Evolutionary conservation across 2,797 vertebrate species (phyloP).

Genomic region (Enteromius viviparus): DNA sequence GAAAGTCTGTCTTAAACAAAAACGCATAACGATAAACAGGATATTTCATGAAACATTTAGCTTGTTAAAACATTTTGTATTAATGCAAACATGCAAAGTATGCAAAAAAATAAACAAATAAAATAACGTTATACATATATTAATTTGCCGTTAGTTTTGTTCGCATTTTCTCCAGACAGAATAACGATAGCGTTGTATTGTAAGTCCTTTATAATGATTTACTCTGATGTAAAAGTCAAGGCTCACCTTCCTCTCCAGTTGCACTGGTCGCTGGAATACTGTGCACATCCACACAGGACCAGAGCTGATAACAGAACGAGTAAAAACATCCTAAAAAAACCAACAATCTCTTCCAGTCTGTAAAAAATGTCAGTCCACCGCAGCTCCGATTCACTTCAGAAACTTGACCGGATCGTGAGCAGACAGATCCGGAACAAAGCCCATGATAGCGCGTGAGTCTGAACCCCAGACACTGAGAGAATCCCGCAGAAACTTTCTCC

Average conservation of each 20-base stretch:
- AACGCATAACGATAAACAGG: neutral
- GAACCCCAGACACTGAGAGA: neutral
- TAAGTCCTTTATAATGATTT: neutral
- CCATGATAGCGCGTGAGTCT: neutral
- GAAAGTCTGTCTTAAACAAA: neutral
- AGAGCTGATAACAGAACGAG: slow-evolving; percentile 32
- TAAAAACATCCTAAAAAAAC: slow-evolving; percentile 3
- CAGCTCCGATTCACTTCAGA: neutral
- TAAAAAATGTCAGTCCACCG: neutral
- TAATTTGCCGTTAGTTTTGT: neutral
- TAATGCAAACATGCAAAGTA: neutral
- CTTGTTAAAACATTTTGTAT: too few species aligned
- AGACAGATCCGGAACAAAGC: neutral
- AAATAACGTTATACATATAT: too few species aligned
- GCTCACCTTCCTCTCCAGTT: slow-evolving; percentile 92
- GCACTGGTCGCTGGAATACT: slow-evolving; percentile 92
- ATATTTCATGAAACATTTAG: neutral
- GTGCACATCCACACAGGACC: slow-evolving; percentile 74
- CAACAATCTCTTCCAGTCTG: neutral
- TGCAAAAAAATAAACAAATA: neutral
- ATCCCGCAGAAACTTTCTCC: neutral
- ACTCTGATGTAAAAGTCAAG: neutral
- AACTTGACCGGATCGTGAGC: neutral
- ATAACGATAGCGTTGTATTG: neutral
- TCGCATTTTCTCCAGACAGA: neutral